A percentile compares a stretch with the other conserved stretches of the same genome.
Conservation (phyloP, 1,140 invertebrate species). For the Oncopodura yosiiana region DNA sequence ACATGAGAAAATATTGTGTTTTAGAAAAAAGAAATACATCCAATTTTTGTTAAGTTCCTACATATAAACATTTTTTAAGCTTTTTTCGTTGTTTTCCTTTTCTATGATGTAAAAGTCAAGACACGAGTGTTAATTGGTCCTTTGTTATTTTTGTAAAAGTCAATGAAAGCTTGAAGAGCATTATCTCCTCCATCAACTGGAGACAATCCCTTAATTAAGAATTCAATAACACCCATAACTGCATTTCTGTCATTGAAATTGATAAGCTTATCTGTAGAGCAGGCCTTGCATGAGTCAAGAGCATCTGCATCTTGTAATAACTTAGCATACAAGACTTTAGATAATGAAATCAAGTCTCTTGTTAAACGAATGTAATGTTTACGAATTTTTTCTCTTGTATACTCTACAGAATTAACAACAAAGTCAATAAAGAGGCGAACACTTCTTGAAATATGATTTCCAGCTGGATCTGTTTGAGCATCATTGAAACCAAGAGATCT, state of each 20-base stretch:
- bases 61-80: no score
- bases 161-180: neutral
- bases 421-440: neutral
- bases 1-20: no score
- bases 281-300: neutral
- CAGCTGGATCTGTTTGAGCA: neutral
- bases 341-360: neutral
- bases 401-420: neutral
- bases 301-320: constrained; percentile 16
- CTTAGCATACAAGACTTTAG: constrained; percentile 7
- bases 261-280: constrained; percentile 1
- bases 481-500: neutral
- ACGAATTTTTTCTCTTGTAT: neutral
- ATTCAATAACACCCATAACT: constrained; percentile 12
- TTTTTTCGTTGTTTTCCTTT: no score
- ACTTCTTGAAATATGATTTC: neutral
- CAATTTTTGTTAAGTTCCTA: no score
- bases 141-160: constrained; percentile 8
- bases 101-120: no score
- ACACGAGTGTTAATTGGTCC: constrained; percentile 9
- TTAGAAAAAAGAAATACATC: no score
- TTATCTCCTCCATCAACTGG: constrained; percentile 9
- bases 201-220: constrained; percentile 12
- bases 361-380: constrained; percentile 4
- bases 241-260: constrained; percentile 8